These are phyloP conservation scores for Diogma glabrata DNA, from an alignment of 2,888 invertebrate genomes.

Conservation along the genomic window DNA sequence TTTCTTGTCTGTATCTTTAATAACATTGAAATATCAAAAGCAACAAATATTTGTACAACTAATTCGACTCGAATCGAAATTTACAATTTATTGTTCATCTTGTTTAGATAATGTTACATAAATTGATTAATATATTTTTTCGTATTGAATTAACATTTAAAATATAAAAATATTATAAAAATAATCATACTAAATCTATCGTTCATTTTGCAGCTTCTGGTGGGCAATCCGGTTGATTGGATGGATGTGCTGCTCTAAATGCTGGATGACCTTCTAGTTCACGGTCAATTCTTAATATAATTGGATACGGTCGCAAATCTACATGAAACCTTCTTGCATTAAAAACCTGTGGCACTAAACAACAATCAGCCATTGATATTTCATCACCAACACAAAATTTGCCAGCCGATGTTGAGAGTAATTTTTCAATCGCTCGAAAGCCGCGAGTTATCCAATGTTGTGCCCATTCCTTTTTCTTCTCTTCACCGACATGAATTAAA, in stretches of 20 bases:
- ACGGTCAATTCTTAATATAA: slow-evolving; percentile 74
- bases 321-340: slow-evolving; percentile 92
- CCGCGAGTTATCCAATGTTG: slow-evolving; percentile 86
- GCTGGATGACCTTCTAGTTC: slow-evolving; percentile 80
- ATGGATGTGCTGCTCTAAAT: slow-evolving; percentile 83
- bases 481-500: slow-evolving; percentile 75
- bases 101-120: no score
- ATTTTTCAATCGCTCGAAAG: slow-evolving; percentile 79
- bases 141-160: no score
- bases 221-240: slow-evolving; percentile 89
- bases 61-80: no score
- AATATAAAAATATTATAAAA: no score
- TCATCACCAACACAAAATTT: slow-evolving; percentile 91
- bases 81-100: no score
- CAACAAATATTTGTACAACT: no score
- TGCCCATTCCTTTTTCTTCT: slow-evolving; percentile 86
- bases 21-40: no score
- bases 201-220: slow-evolving; percentile 72
- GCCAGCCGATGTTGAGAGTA: slow-evolving; percentile 71
- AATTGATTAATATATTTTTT: no score
- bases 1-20: no score
- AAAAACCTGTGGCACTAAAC: slow-evolving; percentile 89
- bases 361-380: slow-evolving; percentile 89
- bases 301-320: slow-evolving; percentile 80
- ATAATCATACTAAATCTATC: no score